Percentiles rank a stretch among this genome's conserved stretches.
Evolutionary conservation across 64 coral and sea anemone genomes (phyloP).

Genomic region (Montipora cactus): DNA sequence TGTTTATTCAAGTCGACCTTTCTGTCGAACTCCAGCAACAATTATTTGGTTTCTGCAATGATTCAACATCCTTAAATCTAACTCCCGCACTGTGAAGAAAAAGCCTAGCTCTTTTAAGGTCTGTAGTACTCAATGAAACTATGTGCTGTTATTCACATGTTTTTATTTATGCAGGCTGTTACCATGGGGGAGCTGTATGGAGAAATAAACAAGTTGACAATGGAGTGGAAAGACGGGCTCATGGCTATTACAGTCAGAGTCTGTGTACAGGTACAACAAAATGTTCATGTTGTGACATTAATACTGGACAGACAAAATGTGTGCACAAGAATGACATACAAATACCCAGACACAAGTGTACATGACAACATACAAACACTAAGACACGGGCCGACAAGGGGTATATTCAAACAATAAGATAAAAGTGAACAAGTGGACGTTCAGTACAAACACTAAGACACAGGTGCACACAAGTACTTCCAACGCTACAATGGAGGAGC

Average conservation of each 20-base stretch:
- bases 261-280: constrained; percentile 85
- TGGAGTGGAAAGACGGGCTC: constrained; percentile 96
- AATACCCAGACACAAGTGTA: not conserved
- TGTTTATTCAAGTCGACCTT: not conserved
- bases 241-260: constrained; percentile 97
- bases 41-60: too few relatives aligned
- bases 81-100: too few relatives aligned
- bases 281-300: too few relatives aligned
- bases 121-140: too few relatives aligned
- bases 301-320: too few relatives aligned
- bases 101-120: too few relatives aligned
- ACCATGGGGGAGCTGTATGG: constrained; percentile 98
- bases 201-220: constrained; percentile 95
- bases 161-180: constrained; percentile 67
- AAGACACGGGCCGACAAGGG: not conserved
- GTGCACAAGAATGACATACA: not conserved
- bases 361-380: not conserved
- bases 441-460: too few relatives aligned
- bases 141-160: not conserved
- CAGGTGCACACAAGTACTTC: too few relatives aligned
- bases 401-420: too few relatives aligned
- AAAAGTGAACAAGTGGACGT: too few relatives aligned
- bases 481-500: too few relatives aligned
- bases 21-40: not conserved
- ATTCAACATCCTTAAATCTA: too few relatives aligned